A percentile compares a stretch with the other conserved stretches of the same genome.
phyloP scores from a whole-genome alignment of 2,113 vertebrate genomes.

The Percopsis transmontana region DNA sequence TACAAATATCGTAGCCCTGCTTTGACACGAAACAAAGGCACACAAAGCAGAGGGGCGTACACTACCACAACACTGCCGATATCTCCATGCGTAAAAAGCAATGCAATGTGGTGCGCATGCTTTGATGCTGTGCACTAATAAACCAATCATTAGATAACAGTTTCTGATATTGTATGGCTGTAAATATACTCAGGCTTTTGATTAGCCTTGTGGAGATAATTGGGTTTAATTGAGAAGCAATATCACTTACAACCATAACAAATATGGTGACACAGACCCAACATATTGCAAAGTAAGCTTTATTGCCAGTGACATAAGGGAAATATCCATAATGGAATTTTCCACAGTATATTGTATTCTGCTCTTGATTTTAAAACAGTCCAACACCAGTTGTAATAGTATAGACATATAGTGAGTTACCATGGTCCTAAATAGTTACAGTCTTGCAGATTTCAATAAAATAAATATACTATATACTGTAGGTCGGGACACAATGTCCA shows the following conservation, averaged over 20 bases:
- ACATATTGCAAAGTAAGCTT: slow-evolving; percentile 77
- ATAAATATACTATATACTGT: slow-evolving; percentile 22
- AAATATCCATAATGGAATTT: slow-evolving; percentile 58
- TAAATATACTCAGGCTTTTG: neutral
- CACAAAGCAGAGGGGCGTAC: slow-evolving; percentile 18
- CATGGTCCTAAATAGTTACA: slow-evolving; percentile 34
- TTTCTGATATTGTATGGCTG: neutral
- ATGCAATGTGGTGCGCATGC: slow-evolving; percentile 23
- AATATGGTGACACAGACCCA: slow-evolving; percentile 40
- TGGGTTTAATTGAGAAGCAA: neutral
- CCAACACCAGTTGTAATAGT: slow-evolving; percentile 47
- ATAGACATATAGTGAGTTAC: slow-evolving; percentile 29
- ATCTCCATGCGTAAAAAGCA: slow-evolving; percentile 50
- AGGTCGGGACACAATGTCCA: slow-evolving; percentile 32
- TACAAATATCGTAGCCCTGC: slow-evolving; percentile 11
- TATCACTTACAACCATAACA: slow-evolving; percentile 21
- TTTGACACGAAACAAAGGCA: slow-evolving; percentile 27
- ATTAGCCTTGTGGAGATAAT: neutral
- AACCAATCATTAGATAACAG: too few species aligned
- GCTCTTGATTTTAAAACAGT: slow-evolving; percentile 56
- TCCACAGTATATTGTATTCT: slow-evolving; percentile 44
- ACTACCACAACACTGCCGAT: slow-evolving; percentile 16
- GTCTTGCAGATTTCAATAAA: slow-evolving; percentile 38
- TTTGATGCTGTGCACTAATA: neutral
- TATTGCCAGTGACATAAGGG: slow-evolving; percentile 78